phyloP scores from a whole-genome alignment of 2,797 vertebrate genomes.

The Rhyacichthys aspro region DNA sequence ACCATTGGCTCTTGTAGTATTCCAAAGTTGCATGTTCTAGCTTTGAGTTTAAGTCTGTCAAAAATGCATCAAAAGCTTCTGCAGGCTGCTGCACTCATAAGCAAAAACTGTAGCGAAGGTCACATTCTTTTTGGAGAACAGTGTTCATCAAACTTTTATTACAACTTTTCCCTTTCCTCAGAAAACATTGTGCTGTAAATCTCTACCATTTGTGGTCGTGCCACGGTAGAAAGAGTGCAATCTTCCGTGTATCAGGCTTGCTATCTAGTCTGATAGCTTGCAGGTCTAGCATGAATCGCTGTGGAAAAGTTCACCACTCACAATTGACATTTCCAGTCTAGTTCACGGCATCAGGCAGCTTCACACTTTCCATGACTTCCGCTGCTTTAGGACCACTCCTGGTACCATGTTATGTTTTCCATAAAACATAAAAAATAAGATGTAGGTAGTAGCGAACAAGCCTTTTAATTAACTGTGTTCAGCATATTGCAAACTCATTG shows the following conservation, averaged over 20 bases:
- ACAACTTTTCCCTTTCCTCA: constrained; percentile 2
- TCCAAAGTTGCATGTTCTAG: constrained; percentile 29
- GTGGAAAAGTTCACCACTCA: constrained; percentile 22
- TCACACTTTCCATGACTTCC: constrained; percentile 23
- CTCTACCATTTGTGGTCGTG: constrained; percentile 15
- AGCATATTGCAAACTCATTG: no score
- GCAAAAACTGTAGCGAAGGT: constrained; percentile 14
- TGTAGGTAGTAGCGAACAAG: no score
- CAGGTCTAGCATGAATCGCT: constrained; percentile 22
- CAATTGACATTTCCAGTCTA: constrained; percentile 29
- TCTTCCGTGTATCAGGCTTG: constrained; percentile 7
- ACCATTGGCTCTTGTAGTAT: constrained; percentile 16
- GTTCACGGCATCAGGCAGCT: constrained; percentile 29
- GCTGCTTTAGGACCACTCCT: constrained; percentile 22
- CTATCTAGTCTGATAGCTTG: constrained; percentile 4
- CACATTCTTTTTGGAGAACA: constrained; percentile 33
- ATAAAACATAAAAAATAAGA: no score
- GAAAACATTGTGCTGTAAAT: constrained; percentile 21
- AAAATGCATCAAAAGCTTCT: constrained; percentile 30
- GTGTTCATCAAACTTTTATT: constrained; percentile 30
- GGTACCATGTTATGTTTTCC: constrained; percentile 52
- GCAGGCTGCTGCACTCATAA: constrained; percentile 9
- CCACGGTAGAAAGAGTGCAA: constrained; percentile 22
- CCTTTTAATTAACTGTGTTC: no score
- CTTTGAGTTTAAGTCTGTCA: constrained; percentile 28